Conservation (phyloP, 2,113 vertebrate genomes). For the Scalopus aquaticus region DNA sequence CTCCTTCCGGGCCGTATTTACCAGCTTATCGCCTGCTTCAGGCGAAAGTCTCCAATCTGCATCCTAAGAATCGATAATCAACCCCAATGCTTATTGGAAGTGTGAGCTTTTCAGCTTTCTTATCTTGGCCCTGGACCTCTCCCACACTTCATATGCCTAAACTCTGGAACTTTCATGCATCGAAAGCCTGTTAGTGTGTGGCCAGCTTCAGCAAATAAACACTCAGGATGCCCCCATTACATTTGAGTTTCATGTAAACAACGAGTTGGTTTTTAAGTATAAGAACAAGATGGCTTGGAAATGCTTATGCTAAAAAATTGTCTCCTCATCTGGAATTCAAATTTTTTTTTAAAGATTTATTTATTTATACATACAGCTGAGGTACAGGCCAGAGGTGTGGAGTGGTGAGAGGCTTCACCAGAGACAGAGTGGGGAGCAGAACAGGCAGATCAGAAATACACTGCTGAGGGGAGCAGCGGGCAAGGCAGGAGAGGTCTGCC, state of each 20-base stretch:
- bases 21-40: too few species aligned
- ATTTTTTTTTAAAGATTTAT: too few species aligned
- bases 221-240: not conserved
- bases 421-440: too few species aligned
- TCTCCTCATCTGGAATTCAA: not conserved
- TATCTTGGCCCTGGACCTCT: accelerated
- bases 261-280: not conserved
- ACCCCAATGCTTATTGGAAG: accelerated
- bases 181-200: not conserved
- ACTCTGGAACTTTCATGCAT: not conserved
- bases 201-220: not conserved
- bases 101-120: not conserved
- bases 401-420: too few species aligned
- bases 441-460: too few species aligned
- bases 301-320: not conserved
- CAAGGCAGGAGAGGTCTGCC: too few species aligned
- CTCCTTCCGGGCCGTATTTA: accelerated
- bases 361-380: too few species aligned
- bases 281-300: not conserved
- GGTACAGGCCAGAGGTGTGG: too few species aligned
- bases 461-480: too few species aligned
- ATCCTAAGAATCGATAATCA: not conserved
- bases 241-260: not conserved
- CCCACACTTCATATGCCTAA: too few species aligned
- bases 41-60: accelerated